Percentiles rank a stretch among this genome's conserved stretches.
These are phyloP conservation scores for Cryptoprocta ferox DNA, from an alignment of 2,797 vertebrate species.

Conservation along the genomic window DNA sequence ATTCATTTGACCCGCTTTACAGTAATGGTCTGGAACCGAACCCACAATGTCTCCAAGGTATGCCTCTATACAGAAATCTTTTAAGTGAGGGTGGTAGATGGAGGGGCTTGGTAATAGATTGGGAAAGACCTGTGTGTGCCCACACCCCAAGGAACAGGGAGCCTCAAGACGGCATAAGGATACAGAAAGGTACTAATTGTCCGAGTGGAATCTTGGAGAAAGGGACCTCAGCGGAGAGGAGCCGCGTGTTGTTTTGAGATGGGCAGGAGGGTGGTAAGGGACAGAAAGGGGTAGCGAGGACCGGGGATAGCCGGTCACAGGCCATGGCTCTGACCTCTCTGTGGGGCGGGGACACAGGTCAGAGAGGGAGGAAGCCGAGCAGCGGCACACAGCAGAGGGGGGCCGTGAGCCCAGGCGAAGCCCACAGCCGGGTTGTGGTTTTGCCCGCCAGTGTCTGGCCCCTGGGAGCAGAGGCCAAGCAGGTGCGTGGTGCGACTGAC, in stretches of 20 bases:
- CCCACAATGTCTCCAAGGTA: background rate
- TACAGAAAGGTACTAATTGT: background rate
- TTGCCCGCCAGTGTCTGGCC: background rate
- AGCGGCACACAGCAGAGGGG: background rate
- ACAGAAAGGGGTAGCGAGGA: background rate
- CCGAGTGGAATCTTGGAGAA: background rate
- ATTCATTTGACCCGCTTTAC: background rate
- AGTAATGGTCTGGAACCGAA: background rate
- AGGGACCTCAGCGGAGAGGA: background rate
- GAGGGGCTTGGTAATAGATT: background rate
- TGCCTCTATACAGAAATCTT: background rate
- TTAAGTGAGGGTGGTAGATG: background rate
- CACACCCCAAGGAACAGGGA: background rate
- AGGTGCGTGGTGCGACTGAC: background rate
- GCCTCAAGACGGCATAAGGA: background rate
- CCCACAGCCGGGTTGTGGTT: rapidly evolving
- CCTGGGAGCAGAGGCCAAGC: rapidly evolving
- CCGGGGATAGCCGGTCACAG: background rate
- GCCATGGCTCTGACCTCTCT: background rate
- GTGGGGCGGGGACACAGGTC: background rate
- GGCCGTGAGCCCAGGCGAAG: rapidly evolving
- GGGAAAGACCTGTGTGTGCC: background rate
- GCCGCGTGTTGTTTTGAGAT: background rate
- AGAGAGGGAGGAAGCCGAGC: background rate
- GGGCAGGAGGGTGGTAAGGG: background rate